Evolutionary conservation across 2,113 vertebrate genomes (phyloP).

Genomic region (Heptranchias perlo): DNA sequence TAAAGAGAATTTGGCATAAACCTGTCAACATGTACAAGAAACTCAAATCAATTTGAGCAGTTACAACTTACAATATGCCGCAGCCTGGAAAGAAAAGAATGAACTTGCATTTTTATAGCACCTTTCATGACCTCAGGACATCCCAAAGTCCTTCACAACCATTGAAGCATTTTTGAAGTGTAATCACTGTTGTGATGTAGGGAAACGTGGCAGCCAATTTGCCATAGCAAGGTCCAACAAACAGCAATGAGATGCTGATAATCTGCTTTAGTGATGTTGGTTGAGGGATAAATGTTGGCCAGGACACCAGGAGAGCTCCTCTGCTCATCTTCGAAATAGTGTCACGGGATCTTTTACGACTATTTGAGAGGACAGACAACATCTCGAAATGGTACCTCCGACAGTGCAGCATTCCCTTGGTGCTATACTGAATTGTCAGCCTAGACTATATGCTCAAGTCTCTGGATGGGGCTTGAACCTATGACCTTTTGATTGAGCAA

Average conservation of each 20-base stretch:
- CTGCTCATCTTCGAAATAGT: background rate
- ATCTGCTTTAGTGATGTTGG: background rate
- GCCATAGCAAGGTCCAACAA: background rate
- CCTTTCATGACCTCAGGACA: background rate
- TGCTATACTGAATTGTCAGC: background rate
- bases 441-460: no score
- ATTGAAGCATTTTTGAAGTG: background rate
- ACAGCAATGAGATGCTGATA: background rate
- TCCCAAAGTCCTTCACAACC: background rate
- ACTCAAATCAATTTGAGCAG: background rate
- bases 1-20: background rate
- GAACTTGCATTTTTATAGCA: no score
- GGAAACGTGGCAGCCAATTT: background rate
- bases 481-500: background rate
- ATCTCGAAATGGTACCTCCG: background rate
- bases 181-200: background rate
- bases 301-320: background rate
- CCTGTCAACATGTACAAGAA: background rate
- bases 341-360: background rate
- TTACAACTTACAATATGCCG: background rate
- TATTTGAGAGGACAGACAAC: background rate
- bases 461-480: background rate
- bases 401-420: background rate
- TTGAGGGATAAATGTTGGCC: background rate
- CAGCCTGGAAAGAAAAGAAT: background rate